These are phyloP conservation scores for Hystrix brachyura DNA, from an alignment of 2,113 vertebrate species.

Conservation along the genomic window DNA sequence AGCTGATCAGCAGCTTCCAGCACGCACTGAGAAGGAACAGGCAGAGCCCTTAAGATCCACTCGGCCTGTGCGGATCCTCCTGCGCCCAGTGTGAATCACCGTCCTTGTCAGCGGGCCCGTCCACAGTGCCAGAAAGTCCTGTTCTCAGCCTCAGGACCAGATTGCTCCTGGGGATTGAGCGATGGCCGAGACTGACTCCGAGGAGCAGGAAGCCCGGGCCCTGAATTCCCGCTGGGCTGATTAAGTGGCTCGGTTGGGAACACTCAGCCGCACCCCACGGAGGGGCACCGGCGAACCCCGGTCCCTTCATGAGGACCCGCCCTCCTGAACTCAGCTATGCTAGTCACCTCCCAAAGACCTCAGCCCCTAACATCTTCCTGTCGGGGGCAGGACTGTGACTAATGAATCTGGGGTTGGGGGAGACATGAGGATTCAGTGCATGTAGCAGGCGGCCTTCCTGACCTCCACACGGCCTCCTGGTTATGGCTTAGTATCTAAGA, in stretches of 20 bases:
- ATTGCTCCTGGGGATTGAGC: not conserved
- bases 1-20: not conserved
- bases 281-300: not conserved
- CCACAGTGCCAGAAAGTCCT: conserved; percentile 44
- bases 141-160: conserved; percentile 36
- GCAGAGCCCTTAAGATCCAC: not conserved
- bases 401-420: not conserved
- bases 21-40: not conserved
- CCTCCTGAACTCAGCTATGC: not conserved
- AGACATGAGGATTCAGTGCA: not conserved
- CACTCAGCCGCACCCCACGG: not conserved
- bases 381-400: no score
- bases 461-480: not conserved
- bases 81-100: conserved; percentile 20
- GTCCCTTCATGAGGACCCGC: not conserved
- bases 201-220: not conserved
- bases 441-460: not conserved
- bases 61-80: not conserved
- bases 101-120: not conserved
- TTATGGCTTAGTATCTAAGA: no score
- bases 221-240: not conserved
- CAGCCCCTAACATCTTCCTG: no score
- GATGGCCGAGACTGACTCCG: not conserved
- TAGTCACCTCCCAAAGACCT: not conserved
- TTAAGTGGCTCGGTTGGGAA: not conserved